A percentile compares a stretch with the other conserved stretches of the same genome.
Evolutionary conservation across 1,140 invertebrate species (phyloP).

Genomic region (Drosophila dunni): DNA sequence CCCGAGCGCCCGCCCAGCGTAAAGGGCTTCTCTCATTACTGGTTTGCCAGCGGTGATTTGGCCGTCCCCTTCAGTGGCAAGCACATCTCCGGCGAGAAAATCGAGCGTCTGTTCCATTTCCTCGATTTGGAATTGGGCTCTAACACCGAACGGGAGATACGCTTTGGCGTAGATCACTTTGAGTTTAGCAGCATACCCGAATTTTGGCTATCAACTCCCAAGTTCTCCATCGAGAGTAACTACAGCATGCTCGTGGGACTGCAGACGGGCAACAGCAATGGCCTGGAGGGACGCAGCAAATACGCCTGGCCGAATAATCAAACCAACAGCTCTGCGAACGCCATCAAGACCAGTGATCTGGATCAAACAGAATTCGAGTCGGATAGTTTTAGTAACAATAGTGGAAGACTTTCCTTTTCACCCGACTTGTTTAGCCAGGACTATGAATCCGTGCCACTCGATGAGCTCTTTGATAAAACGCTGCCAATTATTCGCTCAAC

Average conservation of each 20-base stretch:
- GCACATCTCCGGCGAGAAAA: conserved; percentile 54
- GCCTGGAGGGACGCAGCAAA: conserved; percentile 76
- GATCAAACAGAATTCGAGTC: conserved; percentile 74
- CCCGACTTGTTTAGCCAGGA: conserved; percentile 65
- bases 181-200: conserved; percentile 73
- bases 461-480: conserved; percentile 69
- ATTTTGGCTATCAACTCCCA: conserved; percentile 59
- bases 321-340: conserved; percentile 43
- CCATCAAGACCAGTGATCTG: conserved; percentile 74
- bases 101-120: conserved; percentile 69
- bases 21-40: conserved; percentile 74
- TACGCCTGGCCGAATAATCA: conserved; percentile 71
- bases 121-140: conserved; percentile 39
- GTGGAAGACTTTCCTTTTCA: conserved; percentile 64
- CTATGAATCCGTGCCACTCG: conserved; percentile 70
- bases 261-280: conserved; percentile 73
- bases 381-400: conserved; percentile 62
- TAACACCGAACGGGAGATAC: conserved; percentile 34
- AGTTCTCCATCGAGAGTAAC: conserved; percentile 78
- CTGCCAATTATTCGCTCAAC: conserved; percentile 8
- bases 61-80: conserved; percentile 76
- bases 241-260: conserved; percentile 81
- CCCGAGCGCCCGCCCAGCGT: conserved; percentile 57
- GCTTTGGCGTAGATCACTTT: conserved; percentile 73
- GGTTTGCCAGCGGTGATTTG: conserved; percentile 77